Evolutionary conservation across 2,888 invertebrate genomes (phyloP).

Genomic region (Platynereis dumerilii): DNA sequence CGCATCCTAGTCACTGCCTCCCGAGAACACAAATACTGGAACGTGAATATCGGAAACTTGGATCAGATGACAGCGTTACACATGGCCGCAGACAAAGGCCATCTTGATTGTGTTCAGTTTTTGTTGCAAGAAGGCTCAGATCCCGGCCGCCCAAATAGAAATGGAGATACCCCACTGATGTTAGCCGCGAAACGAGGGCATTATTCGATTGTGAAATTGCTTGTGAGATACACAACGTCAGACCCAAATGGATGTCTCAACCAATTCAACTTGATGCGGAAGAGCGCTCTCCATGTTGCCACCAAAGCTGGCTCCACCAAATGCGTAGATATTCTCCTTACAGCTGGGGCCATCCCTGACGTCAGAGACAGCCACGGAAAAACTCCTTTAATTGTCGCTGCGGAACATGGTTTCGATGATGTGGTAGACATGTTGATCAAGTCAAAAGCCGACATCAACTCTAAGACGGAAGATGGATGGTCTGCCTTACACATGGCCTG

Average conservation of each 20-base stretch:
- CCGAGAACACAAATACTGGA: conserved; percentile 7
- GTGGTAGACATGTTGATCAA: conserved; percentile 32
- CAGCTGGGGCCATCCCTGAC: conserved; percentile 26
- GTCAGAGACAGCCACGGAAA: conserved; percentile 34
- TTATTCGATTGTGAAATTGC: conserved; percentile 9
- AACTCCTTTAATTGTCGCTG: conserved; percentile 39
- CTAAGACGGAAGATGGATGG: conserved; percentile 33
- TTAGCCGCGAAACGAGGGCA: conserved; percentile 39
- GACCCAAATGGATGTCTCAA: conserved; percentile 16
- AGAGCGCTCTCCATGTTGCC: conserved; percentile 16
- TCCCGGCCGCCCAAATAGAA: conserved; percentile 36
- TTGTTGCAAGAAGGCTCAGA: conserved; percentile 37
- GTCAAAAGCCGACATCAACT: conserved; percentile 31
- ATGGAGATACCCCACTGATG: conserved; percentile 43
- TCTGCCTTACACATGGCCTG: conserved; percentile 40
- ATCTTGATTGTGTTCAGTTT: conserved; percentile 22
- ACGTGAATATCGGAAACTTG: conserved; percentile 12
- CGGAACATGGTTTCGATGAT: conserved; percentile 33
- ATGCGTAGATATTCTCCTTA: conserved; percentile 28
- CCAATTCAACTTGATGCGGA: conserved; percentile 17
- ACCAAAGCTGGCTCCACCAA: conserved; percentile 15
- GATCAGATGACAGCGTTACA: conserved; percentile 23
- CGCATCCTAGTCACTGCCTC: conserved; percentile 10
- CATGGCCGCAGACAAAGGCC: conserved; percentile 20
- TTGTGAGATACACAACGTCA: neutral